A percentile compares a stretch with the other conserved stretches of the same genome.
These are phyloP conservation scores for Yponomeuta cagnagella DNA, from an alignment of 2,888 invertebrate genomes.

Conservation along the genomic window DNA sequence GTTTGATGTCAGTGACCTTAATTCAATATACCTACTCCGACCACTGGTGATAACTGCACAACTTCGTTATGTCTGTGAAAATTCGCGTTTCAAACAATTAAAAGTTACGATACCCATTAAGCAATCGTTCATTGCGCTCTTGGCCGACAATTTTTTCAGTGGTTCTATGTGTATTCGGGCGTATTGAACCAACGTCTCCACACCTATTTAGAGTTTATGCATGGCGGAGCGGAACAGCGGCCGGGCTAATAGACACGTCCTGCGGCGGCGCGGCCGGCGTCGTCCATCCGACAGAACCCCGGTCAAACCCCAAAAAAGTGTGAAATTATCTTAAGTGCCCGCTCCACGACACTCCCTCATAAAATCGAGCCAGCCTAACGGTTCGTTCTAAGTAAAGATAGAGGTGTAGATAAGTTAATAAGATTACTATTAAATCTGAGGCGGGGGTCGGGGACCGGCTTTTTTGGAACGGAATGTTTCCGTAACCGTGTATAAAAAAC, in stretches of 20 bases:
- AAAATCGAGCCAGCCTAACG: slow-evolving; percentile 66
- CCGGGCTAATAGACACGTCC: slow-evolving; percentile 32
- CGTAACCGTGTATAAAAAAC: slow-evolving; percentile 73
- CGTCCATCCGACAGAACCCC: slow-evolving; percentile 36
- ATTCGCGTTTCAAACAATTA: too few species aligned
- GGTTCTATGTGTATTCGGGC: slow-evolving; percentile 12
- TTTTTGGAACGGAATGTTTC: slow-evolving; percentile 68
- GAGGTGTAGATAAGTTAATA: slow-evolving; percentile 73
- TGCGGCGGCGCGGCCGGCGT: slow-evolving; percentile 24
- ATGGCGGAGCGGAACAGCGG: slow-evolving; percentile 7
- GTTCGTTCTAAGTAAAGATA: slow-evolving; percentile 72
- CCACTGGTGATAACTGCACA: too few species aligned
- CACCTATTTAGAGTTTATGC: slow-evolving; percentile 9
- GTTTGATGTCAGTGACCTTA: too few species aligned
- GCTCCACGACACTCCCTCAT: slow-evolving; percentile 57
- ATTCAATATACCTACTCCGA: too few species aligned
- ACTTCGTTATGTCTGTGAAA: too few species aligned
- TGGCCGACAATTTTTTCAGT: background rate
- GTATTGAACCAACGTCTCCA: background rate
- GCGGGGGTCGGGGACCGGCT: slow-evolving; percentile 63
- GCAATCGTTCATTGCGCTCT: too few species aligned
- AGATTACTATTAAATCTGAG: slow-evolving; percentile 67
- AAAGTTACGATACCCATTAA: too few species aligned
- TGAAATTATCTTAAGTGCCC: slow-evolving; percentile 71
- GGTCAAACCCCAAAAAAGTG: slow-evolving; percentile 65